Evolutionary conservation across 1,140 invertebrate genomes (phyloP).

Genomic region (Meloidogyne chitwoodi): DNA sequence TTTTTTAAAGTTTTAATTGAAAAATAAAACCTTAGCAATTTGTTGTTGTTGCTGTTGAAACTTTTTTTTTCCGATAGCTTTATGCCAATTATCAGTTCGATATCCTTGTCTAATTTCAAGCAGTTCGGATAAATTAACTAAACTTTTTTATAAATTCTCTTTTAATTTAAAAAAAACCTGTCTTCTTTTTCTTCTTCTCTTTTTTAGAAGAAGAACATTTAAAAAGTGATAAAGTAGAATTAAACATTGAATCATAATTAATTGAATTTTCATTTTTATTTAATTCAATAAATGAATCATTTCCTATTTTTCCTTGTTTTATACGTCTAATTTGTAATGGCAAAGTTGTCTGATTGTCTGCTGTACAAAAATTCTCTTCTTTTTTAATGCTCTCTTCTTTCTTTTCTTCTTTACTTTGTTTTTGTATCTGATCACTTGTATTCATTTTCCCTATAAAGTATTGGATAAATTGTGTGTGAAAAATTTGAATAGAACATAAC

Average conservation of each 20-base stretch:
- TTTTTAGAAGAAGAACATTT: no score
- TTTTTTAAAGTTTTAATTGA: not conserved
- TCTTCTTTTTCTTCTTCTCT: no score
- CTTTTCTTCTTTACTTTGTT: not conserved
- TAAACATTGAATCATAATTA: constrained; percentile 17
- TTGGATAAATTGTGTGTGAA: not conserved
- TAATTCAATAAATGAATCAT: constrained; percentile 6
- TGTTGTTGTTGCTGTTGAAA: constrained; percentile 48
- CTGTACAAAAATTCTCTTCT: not conserved
- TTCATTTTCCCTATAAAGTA: not conserved
- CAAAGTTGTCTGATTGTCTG: not conserved
- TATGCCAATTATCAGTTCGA: constrained; percentile 52
- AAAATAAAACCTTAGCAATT: not conserved
- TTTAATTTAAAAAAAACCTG: not conserved
- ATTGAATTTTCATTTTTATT: constrained; percentile 10
- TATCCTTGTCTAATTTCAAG: constrained; percentile 56
- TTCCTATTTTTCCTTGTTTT: constrained; percentile 11
- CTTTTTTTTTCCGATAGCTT: constrained; percentile 44
- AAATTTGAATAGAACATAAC: not conserved
- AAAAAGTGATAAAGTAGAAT: no score
- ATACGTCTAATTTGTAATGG: constrained; percentile 14
- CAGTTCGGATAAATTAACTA: constrained; percentile 47
- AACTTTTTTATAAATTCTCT: constrained; percentile 5
- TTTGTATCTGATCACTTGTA: not conserved
- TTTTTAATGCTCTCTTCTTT: not conserved